Evolutionary conservation across 1,140 invertebrate genomes (phyloP).

Genomic region (Lamellibrachia luymesi): DNA sequence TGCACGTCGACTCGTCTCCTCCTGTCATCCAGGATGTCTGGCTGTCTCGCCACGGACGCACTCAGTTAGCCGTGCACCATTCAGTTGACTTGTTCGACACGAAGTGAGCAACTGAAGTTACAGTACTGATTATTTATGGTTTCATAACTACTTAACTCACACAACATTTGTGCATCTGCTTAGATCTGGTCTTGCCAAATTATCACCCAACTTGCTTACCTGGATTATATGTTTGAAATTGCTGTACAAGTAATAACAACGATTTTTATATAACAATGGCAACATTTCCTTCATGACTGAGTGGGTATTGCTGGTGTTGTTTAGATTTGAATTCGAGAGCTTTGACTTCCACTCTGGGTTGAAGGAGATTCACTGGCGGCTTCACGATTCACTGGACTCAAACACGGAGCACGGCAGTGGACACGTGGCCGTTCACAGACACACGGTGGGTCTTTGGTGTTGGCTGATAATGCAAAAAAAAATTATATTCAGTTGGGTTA

Average conservation of each 20-base stretch:
- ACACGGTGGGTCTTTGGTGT: not conserved
- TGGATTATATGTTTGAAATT: too few species aligned
- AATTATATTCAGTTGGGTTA: not conserved
- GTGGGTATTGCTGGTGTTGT: not conserved
- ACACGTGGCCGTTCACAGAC: not conserved
- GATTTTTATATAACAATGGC: too few species aligned
- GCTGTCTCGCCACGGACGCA: not conserved
- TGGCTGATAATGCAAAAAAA: not conserved
- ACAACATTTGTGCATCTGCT: too few species aligned
- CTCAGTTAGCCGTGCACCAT: not conserved
- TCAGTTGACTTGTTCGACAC: not conserved
- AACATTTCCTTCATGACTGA: not conserved
- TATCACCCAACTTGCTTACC: too few species aligned
- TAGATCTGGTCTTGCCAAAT: too few species aligned
- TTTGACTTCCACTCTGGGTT: not conserved
- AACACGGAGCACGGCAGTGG: not conserved
- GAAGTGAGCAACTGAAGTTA: not conserved
- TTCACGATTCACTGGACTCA: not conserved
- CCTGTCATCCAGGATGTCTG: not conserved
- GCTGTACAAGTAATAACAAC: too few species aligned
- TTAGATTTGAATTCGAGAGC: not conserved
- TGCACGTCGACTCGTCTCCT: not conserved
- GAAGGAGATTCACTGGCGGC: not conserved
- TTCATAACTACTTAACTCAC: too few species aligned
- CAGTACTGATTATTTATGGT: too few species aligned